Evolutionary conservation across 2,888 invertebrate genomes (phyloP), one percentile per base, ranked within the genome.

Genomic region (Leptura quadrifasciata): DNA sequence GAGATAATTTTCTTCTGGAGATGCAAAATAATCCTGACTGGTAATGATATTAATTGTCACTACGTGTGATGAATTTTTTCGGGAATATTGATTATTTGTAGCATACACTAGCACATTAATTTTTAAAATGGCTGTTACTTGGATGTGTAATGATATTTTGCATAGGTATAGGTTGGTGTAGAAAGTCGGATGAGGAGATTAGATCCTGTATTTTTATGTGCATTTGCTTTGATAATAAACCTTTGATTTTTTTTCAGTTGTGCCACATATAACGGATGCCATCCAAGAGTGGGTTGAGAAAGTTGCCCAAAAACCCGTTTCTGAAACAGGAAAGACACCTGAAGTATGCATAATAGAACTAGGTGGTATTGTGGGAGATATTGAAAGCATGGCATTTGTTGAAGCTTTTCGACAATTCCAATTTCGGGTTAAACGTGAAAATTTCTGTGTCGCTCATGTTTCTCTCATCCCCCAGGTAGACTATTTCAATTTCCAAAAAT

Each of bases 301-400:
- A 85, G 98, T 99, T 0, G 96, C 99, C 0, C 92, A 93, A 80
- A 93, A 94, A 70, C 95, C 98, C 0, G 98, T 99, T 0, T 92
- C 91, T 27, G 90, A 88, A 52, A 94, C 94, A 84, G 93, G 94
- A 63, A 92, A 92, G 57, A 91, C 91, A 58, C 94, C 94, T 2
- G 91, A 94, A 91, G 96, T 97, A 0, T 97, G 97, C 87, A 95
- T 97, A 78, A 93, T 97, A 69, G 96, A 99, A 91, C 91, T 99
- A 57, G 99, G 99, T 61, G 99, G 99, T 9, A 99, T 99, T 0
- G 97, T 99, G 81, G 99, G 99, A 72, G 99, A 99, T 87, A 99
- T 99, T 82, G 99, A 99, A 90, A 97, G 98, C 78, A 99, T 99
- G 98, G 97, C 98, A 0, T 99, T 99, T 89, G 97, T 99, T 0